Conservation (phyloP, 2,888 invertebrate genomes). For the Meandrusa payeni region DNA sequence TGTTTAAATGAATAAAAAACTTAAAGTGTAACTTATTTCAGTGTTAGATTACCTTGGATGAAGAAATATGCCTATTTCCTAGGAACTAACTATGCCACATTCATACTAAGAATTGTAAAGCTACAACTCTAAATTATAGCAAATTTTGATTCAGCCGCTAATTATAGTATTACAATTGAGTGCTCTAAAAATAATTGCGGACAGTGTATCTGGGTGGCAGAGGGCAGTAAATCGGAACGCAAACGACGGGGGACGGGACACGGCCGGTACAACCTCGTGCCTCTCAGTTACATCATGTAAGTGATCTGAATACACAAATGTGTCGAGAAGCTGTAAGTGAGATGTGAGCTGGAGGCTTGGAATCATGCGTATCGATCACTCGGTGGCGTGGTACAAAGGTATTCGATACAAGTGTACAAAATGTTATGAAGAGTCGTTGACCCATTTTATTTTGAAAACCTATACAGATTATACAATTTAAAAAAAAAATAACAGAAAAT, state of each 20-base stretch:
- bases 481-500: constrained; percentile 28
- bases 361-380: constrained; percentile 79
- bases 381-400: constrained; percentile 79
- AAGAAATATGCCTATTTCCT: constrained; percentile 41
- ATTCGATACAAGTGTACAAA: constrained; percentile 68
- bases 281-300: constrained; percentile 74
- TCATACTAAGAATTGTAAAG: constrained; percentile 63
- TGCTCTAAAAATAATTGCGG: constrained; percentile 65
- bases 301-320: constrained; percentile 69
- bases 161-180: constrained; percentile 56
- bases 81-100: constrained; percentile 66
- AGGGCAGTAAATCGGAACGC: constrained; percentile 60
- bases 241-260: constrained; percentile 34
- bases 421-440: constrained; percentile 61
- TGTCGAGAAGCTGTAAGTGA: constrained; percentile 79
- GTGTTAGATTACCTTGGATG: constrained; percentile 4
- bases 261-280: constrained; percentile 60
- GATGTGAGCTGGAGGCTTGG: constrained; percentile 79
- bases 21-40: constrained; percentile 16
- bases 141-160: constrained; percentile 71
- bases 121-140: constrained; percentile 73
- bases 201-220: constrained; percentile 74
- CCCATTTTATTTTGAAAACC: constrained; percentile 35
- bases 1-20: constrained; percentile 1
- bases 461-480: constrained; percentile 29